Evolutionary conservation across 2,797 vertebrate genomes (phyloP).

Genomic region (Argya squamiceps): DNA sequence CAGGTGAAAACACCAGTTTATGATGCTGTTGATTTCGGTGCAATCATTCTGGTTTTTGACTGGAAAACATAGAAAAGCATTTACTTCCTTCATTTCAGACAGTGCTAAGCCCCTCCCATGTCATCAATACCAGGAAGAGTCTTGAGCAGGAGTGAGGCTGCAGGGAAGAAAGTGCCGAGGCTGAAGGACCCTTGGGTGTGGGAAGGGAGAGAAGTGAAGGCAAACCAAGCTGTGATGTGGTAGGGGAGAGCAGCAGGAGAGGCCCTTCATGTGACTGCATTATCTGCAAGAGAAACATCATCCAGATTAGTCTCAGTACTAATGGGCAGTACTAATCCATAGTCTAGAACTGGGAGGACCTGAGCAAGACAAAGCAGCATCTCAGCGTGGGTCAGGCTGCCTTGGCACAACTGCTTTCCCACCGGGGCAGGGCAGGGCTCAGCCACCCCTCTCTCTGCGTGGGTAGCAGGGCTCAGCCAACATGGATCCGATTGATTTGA

Average conservation of each 20-base stretch:
- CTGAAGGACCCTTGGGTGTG: not conserved
- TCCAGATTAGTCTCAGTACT: not conserved
- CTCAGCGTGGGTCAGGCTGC: not conserved
- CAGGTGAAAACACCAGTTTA: not conserved
- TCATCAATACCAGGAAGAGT: accelerated
- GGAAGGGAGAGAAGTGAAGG: not conserved
- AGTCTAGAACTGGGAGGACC: not conserved
- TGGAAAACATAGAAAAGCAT: not conserved
- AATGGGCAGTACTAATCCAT: not conserved
- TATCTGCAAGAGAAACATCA: not conserved
- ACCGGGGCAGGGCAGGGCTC: not conserved
- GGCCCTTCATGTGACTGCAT: not conserved
- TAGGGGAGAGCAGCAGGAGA: not conserved
- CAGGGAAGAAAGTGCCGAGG: accelerated
- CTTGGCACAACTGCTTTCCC: not conserved
- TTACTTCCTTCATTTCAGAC: not conserved
- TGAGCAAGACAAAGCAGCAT: not conserved
- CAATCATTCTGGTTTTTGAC: not conserved
- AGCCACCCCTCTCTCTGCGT: not conserved
- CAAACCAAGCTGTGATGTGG: accelerated
- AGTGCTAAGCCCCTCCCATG: accelerated
- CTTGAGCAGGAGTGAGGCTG: accelerated
- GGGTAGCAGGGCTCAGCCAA: constrained; percentile 17
- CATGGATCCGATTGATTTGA: constrained; percentile 31
- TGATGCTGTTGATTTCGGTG: not conserved